Evolutionary conservation across 1,140 invertebrate genomes (phyloP).

Genomic region (Brachionus rubens): DNA sequence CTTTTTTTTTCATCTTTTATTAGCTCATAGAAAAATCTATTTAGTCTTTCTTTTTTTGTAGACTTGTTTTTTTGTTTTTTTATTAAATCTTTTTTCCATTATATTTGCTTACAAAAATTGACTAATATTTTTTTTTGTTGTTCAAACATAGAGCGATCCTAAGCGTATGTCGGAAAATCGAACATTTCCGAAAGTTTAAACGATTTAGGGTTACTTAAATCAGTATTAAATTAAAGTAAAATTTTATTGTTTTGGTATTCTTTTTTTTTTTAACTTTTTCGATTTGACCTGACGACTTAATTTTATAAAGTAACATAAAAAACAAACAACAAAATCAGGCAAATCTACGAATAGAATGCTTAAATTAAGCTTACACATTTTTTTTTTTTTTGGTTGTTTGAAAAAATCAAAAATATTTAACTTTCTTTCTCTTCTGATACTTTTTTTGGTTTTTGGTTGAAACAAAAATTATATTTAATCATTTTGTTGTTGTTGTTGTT

Average conservation of each 20-base stretch:
- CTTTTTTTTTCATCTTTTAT: too few relatives aligned
- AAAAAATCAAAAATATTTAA: not conserved
- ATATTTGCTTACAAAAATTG: too few relatives aligned
- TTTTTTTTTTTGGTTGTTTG: not conserved
- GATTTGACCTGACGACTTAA: constrained; percentile 32
- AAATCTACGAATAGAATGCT: constrained; percentile 12
- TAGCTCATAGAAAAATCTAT: too few relatives aligned
- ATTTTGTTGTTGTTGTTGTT: too few relatives aligned
- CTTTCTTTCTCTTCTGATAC: not conserved
- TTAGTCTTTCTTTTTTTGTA: too few relatives aligned
- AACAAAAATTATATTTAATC: too few relatives aligned
- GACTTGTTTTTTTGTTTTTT: too few relatives aligned
- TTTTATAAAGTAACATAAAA: not conserved
- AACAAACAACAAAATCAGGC: not conserved
- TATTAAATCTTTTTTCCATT: too few relatives aligned
- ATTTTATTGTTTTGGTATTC: not conserved
- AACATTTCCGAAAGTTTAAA: not conserved
- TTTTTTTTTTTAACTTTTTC: not conserved
- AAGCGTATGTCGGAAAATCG: not conserved
- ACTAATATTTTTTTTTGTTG: too few relatives aligned
- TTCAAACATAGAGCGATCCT: too few relatives aligned
- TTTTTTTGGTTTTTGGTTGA: not conserved
- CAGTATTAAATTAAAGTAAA: constrained; percentile 12
- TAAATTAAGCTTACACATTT: constrained; percentile 23
- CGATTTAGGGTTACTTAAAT: not conserved